Conservation (phyloP, 2,888 invertebrate species). For the Hydrotaea cyrtoneurina region DNA sequence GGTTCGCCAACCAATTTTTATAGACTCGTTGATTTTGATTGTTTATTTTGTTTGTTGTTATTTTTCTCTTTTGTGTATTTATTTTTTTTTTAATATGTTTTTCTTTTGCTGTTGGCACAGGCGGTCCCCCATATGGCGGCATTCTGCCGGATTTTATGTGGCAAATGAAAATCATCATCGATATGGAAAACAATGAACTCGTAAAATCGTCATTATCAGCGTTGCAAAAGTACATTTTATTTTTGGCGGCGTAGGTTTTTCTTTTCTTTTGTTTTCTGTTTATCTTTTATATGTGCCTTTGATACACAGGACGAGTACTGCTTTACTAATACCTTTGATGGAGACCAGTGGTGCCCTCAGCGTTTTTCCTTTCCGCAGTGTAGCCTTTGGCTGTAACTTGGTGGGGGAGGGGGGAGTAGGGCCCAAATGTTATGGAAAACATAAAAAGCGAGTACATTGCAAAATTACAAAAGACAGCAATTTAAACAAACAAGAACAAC, state of each 20-base stretch:
- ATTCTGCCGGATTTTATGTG: background rate
- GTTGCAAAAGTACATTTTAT: slow-evolving; percentile 12
- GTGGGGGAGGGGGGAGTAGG: too few species aligned
- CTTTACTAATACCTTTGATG: background rate
- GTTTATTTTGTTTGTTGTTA: background rate
- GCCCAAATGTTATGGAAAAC: too few species aligned
- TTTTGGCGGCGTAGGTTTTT: background rate
- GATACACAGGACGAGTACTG: background rate
- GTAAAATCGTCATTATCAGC: slow-evolving; percentile 17
- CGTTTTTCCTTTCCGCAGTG: too few species aligned
- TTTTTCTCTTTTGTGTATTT: background rate
- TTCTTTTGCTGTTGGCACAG: background rate
- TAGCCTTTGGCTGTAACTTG: too few species aligned
- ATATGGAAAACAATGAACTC: slow-evolving; percentile 34
- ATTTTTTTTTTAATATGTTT: background rate
- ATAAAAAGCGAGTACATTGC: too few species aligned
- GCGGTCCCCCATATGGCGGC: background rate
- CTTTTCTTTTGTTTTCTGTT: too few species aligned
- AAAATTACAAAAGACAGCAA: too few species aligned
- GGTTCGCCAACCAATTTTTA: slow-evolving; percentile 7
- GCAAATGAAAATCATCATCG: slow-evolving; percentile 5
- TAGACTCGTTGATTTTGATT: slow-evolving; percentile 1
- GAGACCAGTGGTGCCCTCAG: background rate
- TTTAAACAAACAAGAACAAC: too few species aligned
- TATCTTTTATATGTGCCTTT: background rate